Percentiles rank a stretch among this genome's conserved stretches.
Evolutionary conservation across 2,113 vertebrate species (phyloP).

Genomic region (Paradisaea rubra): DNA sequence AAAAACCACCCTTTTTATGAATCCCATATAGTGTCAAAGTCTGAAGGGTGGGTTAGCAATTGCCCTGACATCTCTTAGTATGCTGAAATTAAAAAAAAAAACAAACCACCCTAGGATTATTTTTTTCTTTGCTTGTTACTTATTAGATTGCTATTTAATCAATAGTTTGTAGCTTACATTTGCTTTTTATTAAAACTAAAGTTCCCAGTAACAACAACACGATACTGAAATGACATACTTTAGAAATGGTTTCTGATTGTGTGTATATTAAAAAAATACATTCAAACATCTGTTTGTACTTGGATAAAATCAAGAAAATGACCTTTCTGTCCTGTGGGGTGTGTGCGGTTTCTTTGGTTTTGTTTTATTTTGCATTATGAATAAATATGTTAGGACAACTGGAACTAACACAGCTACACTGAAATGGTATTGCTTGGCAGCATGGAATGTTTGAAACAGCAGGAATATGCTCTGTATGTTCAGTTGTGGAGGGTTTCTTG

Average conservation of each 20-base stretch:
- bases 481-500: neutral
- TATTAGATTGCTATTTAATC: neutral
- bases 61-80: neutral
- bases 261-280: neutral
- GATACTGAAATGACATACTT: neutral
- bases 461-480: neutral
- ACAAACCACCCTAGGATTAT: neutral
- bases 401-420: neutral
- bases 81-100: neutral
- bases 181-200: constrained; percentile 1
- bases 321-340: neutral
- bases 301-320: neutral
- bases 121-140: neutral
- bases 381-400: neutral
- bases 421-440: neutral
- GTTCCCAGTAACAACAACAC: neutral
- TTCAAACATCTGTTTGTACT: constrained; percentile 22
- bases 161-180: neutral
- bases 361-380: neutral
- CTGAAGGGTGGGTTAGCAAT: neutral
- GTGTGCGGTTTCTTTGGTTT: neutral
- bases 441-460: neutral
- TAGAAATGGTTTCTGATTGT: neutral
- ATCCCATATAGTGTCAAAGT: neutral
- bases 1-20: neutral